A percentile compares a stretch with the other conserved stretches of the same genome.
These are phyloP conservation scores for Apamea sordens DNA, from an alignment of 2,888 invertebrate genomes.

Conservation along the genomic window DNA sequence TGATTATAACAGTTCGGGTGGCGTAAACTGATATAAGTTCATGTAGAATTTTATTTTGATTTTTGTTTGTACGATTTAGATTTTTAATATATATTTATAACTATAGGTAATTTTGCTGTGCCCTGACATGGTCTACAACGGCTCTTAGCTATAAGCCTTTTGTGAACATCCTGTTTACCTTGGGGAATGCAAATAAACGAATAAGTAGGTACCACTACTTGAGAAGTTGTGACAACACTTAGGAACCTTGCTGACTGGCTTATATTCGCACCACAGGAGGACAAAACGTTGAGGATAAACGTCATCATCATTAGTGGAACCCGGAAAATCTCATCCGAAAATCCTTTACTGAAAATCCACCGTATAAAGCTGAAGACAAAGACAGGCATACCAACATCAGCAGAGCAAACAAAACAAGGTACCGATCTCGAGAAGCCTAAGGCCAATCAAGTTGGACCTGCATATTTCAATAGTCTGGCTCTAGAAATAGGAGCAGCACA, in stretches of 20 bases:
- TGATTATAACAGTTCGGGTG: neutral
- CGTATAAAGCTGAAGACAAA: constrained; percentile 11
- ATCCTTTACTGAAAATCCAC: neutral
- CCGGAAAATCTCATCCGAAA: neutral
- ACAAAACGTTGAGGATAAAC: neutral
- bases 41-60: too few relatives aligned
- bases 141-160: too few relatives aligned
- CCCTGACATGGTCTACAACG: too few relatives aligned
- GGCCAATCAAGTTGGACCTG: constrained; percentile 39
- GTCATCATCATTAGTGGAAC: neutral
- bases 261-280: neutral
- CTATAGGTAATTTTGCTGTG: too few relatives aligned
- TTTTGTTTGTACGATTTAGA: too few relatives aligned
- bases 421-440: constrained; percentile 11
- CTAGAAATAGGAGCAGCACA: constrained; percentile 45
- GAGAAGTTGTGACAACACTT: neutral
- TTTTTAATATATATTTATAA: too few relatives aligned
- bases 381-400: neutral
- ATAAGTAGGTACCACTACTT: too few relatives aligned
- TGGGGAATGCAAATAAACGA: too few relatives aligned
- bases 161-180: too few relatives aligned
- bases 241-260: neutral
- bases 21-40: neutral
- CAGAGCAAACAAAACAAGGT: neutral
- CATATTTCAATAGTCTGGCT: constrained; percentile 49